Base-by-base conservation (phyloP, 2,113 vertebrate species). In the Chloroceryle aenea region DNA sequence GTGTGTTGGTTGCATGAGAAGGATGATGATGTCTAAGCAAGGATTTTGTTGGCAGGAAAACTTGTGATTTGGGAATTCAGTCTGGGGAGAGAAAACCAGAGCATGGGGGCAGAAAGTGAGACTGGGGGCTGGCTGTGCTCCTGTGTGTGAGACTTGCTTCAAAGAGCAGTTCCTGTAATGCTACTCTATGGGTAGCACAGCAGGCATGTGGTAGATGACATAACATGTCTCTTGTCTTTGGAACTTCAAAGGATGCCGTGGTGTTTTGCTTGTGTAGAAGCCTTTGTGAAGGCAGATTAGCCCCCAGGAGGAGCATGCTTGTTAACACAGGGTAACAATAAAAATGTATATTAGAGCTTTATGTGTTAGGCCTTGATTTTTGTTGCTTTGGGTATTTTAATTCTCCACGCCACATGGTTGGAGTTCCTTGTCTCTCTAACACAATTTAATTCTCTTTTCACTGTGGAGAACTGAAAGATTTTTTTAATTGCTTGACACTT, bases 1-100 rank as follows among this genome's bases (percentile, higher is more conserved):
- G 38, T 10, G 13, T 45, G 40, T 93, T 72, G 52, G 25, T 50
- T 87, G 30, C 34, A n/a, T 73, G 58, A 64, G 58, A 47, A 42
- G 29, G 26, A 20, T 72, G 67, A 32, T 29, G 36, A 50, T 81
- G 82, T 52, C 75, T 91, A 58, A 90, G 85, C 23, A 68, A 64
- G 53, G 38, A 79, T 25, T 80, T 29, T 69, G 82, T 55, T 93
- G 74, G n/a, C 93, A 85, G 66, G 62, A 93, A 69, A 76, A 76
- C 36, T 36, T 50, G 64, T 75, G 61, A 72, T 61, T 73, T 68
- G 53, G 66, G 79, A 91, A 69, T 95, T 95, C 40, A 82, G 32
- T 69, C 53, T 85, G 61, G 58, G 69, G 67, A 89, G 32, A 75
- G 66, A 83, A 94, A 96, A 94, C 21, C 38, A 71, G 69, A 87